Percentiles rank a stretch among this genome's conserved stretches.
These are phyloP conservation scores for Discoglossus pictus DNA, from an alignment of 2,797 vertebrate species.

Conservation along the genomic window DNA sequence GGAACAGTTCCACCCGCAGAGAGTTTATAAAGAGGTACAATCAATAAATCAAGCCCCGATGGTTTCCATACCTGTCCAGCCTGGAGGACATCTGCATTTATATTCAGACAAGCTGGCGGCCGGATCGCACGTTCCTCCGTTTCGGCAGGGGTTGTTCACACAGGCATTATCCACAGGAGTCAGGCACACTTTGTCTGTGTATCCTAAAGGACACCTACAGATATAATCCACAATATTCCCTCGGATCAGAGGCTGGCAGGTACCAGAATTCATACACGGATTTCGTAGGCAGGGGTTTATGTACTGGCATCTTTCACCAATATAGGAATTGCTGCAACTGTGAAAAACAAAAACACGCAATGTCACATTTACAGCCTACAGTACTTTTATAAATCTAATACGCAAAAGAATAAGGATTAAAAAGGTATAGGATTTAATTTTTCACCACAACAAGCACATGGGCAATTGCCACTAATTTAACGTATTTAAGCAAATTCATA, in stretches of 20 bases:
- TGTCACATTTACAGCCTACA: too few species aligned
- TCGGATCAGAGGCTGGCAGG: conserved; percentile 73
- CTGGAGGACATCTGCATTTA: conserved; percentile 88
- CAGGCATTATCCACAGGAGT: conserved; percentile 88
- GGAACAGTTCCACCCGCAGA: too few species aligned
- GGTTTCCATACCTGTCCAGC: conserved; percentile 86
- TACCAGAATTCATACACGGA: conserved; percentile 86
- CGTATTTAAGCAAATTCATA: too few species aligned
- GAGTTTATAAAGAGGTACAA: too few species aligned
- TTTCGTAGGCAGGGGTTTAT: conserved; percentile 85
- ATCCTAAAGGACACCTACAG: conserved; percentile 86
- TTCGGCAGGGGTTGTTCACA: conserved; percentile 88
- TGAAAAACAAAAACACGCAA: accelerated
- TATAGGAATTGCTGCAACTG: conserved; percentile 80
- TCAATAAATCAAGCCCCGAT: background rate
- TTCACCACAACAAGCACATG: too few species aligned
- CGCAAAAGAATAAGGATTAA: too few species aligned
- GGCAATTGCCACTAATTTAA: too few species aligned
- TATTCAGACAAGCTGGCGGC: conserved; percentile 73
- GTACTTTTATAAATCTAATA: too few species aligned
- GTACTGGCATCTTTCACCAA: conserved; percentile 85
- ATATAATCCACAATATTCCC: conserved; percentile 74
- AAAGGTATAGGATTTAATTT: too few species aligned
- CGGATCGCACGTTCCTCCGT: conserved; percentile 89
- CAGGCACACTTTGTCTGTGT: conserved; percentile 86